Evolutionary conservation across 2,113 vertebrate species (phyloP), one percentile per base, ranked within the genome.

Genomic region (Trichomycterus rosablanca): DNA sequence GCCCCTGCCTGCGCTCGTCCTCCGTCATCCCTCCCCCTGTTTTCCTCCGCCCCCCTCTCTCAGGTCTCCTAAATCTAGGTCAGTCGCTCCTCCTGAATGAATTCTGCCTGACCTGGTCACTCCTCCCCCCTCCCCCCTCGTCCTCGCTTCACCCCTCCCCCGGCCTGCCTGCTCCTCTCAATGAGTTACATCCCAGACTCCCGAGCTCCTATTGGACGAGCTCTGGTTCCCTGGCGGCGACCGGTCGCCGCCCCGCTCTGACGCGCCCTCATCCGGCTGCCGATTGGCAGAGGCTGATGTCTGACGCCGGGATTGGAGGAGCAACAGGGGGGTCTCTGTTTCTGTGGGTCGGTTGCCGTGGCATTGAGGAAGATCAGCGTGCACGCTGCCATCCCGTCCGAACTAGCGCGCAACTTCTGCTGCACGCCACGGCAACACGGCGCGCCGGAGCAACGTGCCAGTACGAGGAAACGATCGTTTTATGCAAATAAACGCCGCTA

Each of bases 341-440:
- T 89, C 86, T 81, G 82, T 78, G 82, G 81, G 81, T 80, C 82
- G 84, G 87, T 89, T 89, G 87, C 87, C 72, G 86, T 88, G 86
- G 84, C 76, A 77, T 84, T 83, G 76, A 83, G 85, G 87, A 89
- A 89, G 87, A 89, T 86, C 82, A 85, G 77, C 74, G 74, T 69
- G 75, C 49, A 30, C 35, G 75, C 70, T 73, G 76, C 74, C 72
- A 79, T 83, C 74, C 81, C 82, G 76, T 78, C 80, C 82, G 85
- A 85, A 82, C 78, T 71, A 78, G 73, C 54, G 67, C 78, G 74
- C 56, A 61, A 77, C 76, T 83, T 74, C 73, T 65, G 63, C 52
- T 67, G 72, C 74, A 80, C 73, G 16, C 3, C 42, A 34, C 24
- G 44, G 26, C 5, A 51, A 40, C 42, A 74, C 46, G 4, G 4